Conservation (phyloP, 1,140 invertebrate species). For the Sitophilus oryzae region DNA sequence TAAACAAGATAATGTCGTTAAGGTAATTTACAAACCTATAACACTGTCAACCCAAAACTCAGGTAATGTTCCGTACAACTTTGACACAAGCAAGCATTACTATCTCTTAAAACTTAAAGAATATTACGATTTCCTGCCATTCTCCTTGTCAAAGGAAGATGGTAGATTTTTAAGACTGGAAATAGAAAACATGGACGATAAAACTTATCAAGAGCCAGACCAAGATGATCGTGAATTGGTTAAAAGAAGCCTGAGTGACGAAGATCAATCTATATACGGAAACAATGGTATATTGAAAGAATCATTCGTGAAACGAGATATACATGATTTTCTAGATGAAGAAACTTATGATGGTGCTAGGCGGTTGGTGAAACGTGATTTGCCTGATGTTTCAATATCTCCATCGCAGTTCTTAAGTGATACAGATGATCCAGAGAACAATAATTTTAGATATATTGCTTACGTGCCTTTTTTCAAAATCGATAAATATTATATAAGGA, state of each 20-base stretch:
- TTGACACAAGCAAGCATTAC: slow-evolving; percentile 16
- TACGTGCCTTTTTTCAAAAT: slow-evolving; percentile 24
- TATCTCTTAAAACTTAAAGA: slow-evolving; percentile 15
- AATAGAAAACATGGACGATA: slow-evolving; percentile 9
- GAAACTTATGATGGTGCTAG: background rate
- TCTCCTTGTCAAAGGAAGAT: background rate
- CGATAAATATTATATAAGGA: slow-evolving; percentile 16
- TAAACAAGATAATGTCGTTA: background rate
- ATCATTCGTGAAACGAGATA: slow-evolving; percentile 8
- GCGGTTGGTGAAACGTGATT: slow-evolving; percentile 1
- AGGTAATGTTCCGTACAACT: background rate
- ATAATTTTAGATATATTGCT: slow-evolving; percentile 16
- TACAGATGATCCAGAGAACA: slow-evolving; percentile 14
- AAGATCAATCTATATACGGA: background rate
- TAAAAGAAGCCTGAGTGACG: background rate
- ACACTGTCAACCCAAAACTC: background rate
- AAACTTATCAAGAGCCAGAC: background rate
- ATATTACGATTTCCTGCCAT: slow-evolving; percentile 19
- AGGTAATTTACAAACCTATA: background rate
- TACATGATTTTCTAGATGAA: background rate
- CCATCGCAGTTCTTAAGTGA: background rate
- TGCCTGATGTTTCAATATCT: slow-evolving; percentile 9
- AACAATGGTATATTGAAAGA: background rate
- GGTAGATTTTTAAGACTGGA: slow-evolving; percentile 10
- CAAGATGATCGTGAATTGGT: background rate